A percentile compares a stretch with the other conserved stretches of the same genome.
Conservation (phyloP, 2,888 invertebrate genomes). For the Apeira syringaria region DNA sequence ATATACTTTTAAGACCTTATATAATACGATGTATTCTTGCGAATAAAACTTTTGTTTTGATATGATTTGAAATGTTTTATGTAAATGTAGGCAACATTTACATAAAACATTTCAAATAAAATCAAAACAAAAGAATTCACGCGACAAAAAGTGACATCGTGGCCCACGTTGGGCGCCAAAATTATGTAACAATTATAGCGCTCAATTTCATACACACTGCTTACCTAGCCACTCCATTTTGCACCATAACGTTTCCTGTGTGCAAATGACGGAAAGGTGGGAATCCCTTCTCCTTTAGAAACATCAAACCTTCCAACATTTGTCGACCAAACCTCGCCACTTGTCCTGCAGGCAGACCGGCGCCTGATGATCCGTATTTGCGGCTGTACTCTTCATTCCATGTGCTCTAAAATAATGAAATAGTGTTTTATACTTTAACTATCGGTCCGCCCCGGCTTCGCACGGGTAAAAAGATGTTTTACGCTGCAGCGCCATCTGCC, state of each 20-base stretch:
- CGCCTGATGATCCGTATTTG: constrained; percentile 88
- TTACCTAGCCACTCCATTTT: constrained; percentile 95
- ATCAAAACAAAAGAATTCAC: no score
- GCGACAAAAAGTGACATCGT: no score
- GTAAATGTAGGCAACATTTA: no score
- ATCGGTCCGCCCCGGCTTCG: no score
- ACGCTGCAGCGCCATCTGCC: no score
- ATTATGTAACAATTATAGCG: constrained; percentile 1
- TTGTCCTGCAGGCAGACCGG: constrained; percentile 89
- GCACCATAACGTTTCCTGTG: constrained; percentile 95
- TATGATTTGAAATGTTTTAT: no score
- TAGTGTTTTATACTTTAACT: no score
- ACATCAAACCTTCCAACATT: constrained; percentile 93
- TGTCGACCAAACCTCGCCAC: constrained; percentile 94
- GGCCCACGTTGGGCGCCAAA: constrained; percentile 12
- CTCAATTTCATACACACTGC: constrained; percentile 22
- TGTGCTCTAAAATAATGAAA: constrained; percentile 81
- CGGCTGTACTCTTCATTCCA: constrained; percentile 92
- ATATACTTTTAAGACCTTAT: no score
- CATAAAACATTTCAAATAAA: no score
- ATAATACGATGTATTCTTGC: no score
- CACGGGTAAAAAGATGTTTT: no score
- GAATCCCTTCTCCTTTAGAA: constrained; percentile 93
- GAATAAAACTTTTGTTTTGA: no score
- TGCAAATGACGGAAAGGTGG: constrained; percentile 94